Evolutionary conservation across 2,797 vertebrate species (phyloP).

Genomic region (Crypturellus tataupa): DNA sequence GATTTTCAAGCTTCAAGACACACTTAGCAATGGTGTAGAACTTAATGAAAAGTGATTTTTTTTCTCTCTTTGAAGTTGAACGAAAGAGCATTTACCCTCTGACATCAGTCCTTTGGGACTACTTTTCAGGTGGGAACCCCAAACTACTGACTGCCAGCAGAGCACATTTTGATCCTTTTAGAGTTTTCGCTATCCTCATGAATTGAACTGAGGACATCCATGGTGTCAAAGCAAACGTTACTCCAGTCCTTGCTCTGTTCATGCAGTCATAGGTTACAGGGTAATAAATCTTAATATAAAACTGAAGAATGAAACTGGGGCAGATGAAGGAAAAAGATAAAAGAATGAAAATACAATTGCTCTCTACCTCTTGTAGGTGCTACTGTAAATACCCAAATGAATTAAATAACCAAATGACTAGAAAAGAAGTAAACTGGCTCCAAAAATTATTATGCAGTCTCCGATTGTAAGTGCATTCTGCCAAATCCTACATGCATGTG

Average conservation of each 20-base stretch:
- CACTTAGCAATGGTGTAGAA: not conserved
- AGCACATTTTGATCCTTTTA: not conserved
- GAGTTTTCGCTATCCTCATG: not conserved
- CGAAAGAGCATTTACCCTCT: not conserved
- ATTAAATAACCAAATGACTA: not conserved
- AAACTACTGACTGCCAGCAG: not conserved
- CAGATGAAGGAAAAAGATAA: not conserved
- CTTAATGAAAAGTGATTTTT: not conserved
- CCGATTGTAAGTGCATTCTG: not conserved
- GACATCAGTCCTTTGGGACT: not conserved
- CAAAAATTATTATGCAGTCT: accelerated
- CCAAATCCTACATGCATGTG: not conserved
- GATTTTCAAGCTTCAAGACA: conserved; percentile 6
- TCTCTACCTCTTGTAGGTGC: not conserved
- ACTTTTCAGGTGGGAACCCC: accelerated
- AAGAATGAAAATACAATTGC: not conserved
- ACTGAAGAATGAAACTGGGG: not conserved
- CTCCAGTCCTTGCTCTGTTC: not conserved
- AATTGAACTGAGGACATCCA: not conserved
- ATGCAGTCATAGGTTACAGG: not conserved
- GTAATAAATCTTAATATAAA: not conserved
- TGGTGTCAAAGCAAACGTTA: not conserved
- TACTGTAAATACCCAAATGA: not conserved
- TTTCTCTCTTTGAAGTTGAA: not conserved
- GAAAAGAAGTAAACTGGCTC: not conserved